Conservation (phyloP, 1,140 invertebrate genomes). For the Neoseiulus cucumeris region DNA sequence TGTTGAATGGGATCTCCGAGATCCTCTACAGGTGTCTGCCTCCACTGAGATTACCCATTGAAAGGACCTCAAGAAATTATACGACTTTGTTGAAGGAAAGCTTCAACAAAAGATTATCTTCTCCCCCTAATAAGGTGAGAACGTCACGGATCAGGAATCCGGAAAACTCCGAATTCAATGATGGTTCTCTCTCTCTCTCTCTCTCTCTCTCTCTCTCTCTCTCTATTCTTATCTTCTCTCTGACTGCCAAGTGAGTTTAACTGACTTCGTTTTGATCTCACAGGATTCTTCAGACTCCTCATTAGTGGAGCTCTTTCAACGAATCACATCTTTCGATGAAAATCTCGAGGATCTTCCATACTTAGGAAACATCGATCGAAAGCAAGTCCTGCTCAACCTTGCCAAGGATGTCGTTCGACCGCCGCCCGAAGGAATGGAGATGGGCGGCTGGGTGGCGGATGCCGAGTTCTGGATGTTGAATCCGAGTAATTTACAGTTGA, state of each 20-base stretch:
- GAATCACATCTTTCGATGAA: constrained; percentile 6
- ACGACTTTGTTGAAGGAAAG: background rate
- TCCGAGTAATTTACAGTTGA: background rate
- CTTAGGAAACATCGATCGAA: background rate
- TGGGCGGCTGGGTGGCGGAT: background rate
- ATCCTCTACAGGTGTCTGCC: constrained; percentile 11
- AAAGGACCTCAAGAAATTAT: constrained; percentile 6
- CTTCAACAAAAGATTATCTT: background rate
- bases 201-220: too few relatives aligned
- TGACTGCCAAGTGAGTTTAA: too few relatives aligned
- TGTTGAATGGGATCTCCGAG: constrained; percentile 9
- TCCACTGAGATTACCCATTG: background rate
- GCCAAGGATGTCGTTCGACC: background rate
- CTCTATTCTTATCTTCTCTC: too few relatives aligned
- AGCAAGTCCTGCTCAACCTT: background rate
- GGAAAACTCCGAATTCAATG: too few relatives aligned
- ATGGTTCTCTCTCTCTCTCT: too few relatives aligned
- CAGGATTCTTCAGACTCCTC: constrained; percentile 2
- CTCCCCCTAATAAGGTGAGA: background rate
- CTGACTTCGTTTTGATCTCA: too few relatives aligned
- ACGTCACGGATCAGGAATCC: too few relatives aligned
- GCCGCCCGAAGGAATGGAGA: background rate
- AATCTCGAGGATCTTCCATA: background rate
- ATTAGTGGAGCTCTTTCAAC: background rate
- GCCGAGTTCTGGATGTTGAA: constrained; percentile 9